Evolutionary conservation across 1,140 invertebrate species (phyloP), one percentile per base, ranked within the genome.

Genomic region (Ceratina japonica): DNA sequence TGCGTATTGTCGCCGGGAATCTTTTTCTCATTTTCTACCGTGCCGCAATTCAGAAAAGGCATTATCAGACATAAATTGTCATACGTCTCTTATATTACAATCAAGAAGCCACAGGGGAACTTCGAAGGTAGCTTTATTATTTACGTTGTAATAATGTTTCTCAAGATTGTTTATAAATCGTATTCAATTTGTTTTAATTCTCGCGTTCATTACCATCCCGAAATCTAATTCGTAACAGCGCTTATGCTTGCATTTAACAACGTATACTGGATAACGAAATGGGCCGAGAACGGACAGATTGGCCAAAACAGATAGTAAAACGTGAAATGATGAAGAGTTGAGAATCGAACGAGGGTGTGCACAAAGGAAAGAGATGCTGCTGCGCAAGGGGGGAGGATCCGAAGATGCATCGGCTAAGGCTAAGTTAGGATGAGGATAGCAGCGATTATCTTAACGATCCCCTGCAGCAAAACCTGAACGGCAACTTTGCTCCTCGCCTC

Each of bases 361-460:
- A 44, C 1, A 20, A 49, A 44, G 51, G 52, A 56, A 31, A 66
- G 68, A 52, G 71, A 8, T 12, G 61, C 54, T 51, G 70, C 44
- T 61, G 10, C n/a, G 79, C n/a, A 74, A 75, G 69, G 44, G 78
- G 63, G n/a, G 75, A 58, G 58, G 83, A 74, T 72, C 64, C 64
- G 80, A 80, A 72, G 72, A 64, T 79, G 70, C 83, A 71, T 75
- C 81, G 83, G 87, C 88, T 87, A 88, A 90, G 87, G 87, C 89
- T 90, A 91, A 91, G 90, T 91, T 91, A 91, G 91, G 90, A 90
- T 87, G 89, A 90, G 89, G 91, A 91, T 92, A 91, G 90, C 87
- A 82, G 86, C 90, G 89, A 92, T 92, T 91, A 92, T 92, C 89
- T 92, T 92, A 91, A 91, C 91, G 91, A 92, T 91, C 89, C 88